These are phyloP conservation scores for Acholoe squamosa DNA, from an alignment of 2,888 invertebrate genomes.

Conservation along the genomic window DNA sequence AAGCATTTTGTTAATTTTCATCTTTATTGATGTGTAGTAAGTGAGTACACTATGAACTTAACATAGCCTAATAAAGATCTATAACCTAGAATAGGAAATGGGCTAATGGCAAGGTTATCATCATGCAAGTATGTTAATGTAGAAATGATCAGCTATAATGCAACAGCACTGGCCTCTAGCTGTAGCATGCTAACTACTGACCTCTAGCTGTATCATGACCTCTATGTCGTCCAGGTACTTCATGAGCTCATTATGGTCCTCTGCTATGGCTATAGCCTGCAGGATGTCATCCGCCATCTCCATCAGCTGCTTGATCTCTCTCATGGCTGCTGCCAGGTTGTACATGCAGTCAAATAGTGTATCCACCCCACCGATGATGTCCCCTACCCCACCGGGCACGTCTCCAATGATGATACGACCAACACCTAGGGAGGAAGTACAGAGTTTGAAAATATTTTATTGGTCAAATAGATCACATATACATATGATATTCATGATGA, in stretches of 20 bases:
- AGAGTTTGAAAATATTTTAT: too few species aligned
- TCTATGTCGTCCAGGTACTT: constrained; percentile 42
- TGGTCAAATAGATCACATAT: too few species aligned
- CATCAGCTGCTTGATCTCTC: constrained; percentile 45
- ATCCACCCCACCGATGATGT: constrained; percentile 51
- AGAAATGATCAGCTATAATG: too few species aligned
- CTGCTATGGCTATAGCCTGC: not conserved
- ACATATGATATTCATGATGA: too few species aligned
- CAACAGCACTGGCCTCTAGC: too few species aligned
- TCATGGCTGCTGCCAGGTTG: constrained; percentile 50
- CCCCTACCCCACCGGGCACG: not conserved
- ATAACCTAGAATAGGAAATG: too few species aligned
- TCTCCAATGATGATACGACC: constrained; percentile 10
- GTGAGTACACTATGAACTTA: too few species aligned
- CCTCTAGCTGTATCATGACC: constrained; percentile 42
- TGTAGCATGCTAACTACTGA: not conserved
- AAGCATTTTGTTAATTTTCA: too few species aligned
- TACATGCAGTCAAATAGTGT: constrained; percentile 46
- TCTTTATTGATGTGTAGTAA: too few species aligned
- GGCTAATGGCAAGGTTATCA: too few species aligned
- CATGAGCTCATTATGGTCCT: constrained; percentile 44
- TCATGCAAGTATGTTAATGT: too few species aligned
- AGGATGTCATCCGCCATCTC: constrained; percentile 37
- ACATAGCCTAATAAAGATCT: too few species aligned
- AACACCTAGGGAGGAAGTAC: not conserved